Evolutionary conservation across 2,797 vertebrate species (phyloP).

Genomic region (Falco novaeseelandiae): DNA sequence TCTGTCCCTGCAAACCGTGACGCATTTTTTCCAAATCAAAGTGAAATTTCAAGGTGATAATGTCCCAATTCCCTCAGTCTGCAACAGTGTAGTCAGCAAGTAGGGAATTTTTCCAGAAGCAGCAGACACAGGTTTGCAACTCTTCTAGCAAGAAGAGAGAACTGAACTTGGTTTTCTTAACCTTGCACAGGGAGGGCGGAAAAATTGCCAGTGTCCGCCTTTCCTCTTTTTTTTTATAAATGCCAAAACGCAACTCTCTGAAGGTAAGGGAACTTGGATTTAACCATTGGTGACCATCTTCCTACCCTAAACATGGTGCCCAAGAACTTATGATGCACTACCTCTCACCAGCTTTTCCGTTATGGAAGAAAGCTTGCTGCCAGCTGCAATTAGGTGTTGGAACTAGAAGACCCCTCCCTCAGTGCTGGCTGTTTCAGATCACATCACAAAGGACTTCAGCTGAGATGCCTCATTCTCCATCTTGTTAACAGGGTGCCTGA

Average conservation of each 20-base stretch:
- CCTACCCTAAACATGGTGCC: background rate
- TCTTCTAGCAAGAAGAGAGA: background rate
- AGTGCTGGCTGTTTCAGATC: background rate
- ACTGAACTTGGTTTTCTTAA: background rate
- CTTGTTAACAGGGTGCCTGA: background rate
- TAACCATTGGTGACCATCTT: background rate
- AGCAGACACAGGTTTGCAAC: background rate
- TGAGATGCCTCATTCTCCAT: background rate
- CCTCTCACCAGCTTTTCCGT: background rate
- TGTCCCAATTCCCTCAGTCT: background rate
- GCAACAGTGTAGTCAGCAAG: rapidly evolving
- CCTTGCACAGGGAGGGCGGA: background rate
- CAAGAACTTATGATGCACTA: background rate
- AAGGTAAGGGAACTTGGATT: background rate
- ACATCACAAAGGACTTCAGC: background rate
- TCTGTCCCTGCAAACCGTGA: background rate
- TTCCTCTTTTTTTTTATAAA: background rate
- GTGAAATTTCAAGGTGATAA: background rate
- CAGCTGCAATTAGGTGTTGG: background rate
- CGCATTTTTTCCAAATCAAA: background rate
- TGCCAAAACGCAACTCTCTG: background rate
- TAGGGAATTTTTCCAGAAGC: background rate
- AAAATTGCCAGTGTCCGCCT: background rate
- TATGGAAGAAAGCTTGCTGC: background rate
- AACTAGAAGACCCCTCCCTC: background rate